Percentiles rank a stretch among this genome's conserved stretches.
Evolutionary conservation across 2,797 vertebrate genomes (phyloP).

Genomic region (Hypotaenidia okinawae): DNA sequence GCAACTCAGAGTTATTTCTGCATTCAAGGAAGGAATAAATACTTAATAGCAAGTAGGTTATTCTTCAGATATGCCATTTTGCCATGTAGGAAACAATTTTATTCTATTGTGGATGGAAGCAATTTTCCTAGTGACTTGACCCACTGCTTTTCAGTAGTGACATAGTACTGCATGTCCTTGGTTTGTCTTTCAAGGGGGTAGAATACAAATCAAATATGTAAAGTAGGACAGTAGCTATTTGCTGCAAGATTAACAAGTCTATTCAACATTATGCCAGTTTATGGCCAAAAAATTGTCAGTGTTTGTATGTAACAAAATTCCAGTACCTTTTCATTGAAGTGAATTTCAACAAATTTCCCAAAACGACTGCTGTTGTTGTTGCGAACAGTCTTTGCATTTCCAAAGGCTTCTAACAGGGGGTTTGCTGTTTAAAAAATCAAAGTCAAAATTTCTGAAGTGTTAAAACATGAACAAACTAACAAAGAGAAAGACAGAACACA

Average conservation of each 20-base stretch:
- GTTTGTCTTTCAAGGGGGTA: background rate
- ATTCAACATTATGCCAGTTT: background rate
- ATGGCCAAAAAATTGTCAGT: background rate
- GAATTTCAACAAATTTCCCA: conserved; percentile 99
- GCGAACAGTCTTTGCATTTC: conserved; percentile 97
- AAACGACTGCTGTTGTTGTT: conserved; percentile 99
- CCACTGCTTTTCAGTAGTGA: background rate
- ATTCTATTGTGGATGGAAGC: background rate
- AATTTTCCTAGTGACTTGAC: background rate
- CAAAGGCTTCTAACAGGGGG: conserved; percentile 96
- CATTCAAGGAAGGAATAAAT: background rate
- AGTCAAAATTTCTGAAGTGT: background rate
- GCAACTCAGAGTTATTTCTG: background rate
- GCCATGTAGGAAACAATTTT: background rate
- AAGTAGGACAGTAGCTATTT: background rate
- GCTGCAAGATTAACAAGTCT: background rate
- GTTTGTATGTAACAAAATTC: background rate
- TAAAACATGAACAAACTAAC: background rate
- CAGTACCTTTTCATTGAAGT: conserved; percentile 95
- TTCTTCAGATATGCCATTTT: background rate
- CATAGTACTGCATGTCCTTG: background rate
- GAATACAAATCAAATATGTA: background rate
- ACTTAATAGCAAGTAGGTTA: background rate
- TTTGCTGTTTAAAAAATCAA: conserved; percentile 83
- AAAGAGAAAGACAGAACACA: background rate